Evolutionary conservation across 2,113 vertebrate species (phyloP).

Genomic region (Clarias macrocephalus): DNA sequence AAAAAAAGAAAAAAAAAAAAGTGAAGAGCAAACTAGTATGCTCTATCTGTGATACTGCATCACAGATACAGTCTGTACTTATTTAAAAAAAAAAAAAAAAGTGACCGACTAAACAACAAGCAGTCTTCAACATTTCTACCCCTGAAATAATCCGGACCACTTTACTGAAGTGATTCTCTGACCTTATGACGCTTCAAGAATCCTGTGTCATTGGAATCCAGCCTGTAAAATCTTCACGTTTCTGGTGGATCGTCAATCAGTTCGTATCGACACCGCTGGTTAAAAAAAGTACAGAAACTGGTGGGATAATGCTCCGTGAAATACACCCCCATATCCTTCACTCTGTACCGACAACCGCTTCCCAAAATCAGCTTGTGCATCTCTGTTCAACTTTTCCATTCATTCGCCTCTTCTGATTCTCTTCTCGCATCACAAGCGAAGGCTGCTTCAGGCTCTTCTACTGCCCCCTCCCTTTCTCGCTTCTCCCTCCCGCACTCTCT

Average conservation of each 20-base stretch:
- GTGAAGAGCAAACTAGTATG: background rate
- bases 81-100: too few species aligned
- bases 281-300: background rate
- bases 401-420: constrained; percentile 23
- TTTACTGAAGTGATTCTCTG: background rate
- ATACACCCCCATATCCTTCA: background rate
- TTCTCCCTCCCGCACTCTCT: constrained; percentile 10
- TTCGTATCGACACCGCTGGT: background rate
- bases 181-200: background rate
- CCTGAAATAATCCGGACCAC: background rate
- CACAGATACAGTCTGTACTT: background rate
- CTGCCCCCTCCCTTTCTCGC: constrained; percentile 8
- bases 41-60: background rate
- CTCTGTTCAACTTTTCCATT: constrained; percentile 23
- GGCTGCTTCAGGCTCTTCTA: constrained; percentile 42
- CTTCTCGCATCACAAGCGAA: constrained; percentile 34
- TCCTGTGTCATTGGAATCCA: background rate
- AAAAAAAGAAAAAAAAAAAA: background rate
- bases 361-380: background rate
- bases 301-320: background rate
- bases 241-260: background rate
- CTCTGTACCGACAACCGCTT: background rate
- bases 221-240: background rate
- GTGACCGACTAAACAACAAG: background rate
- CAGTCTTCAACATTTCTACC: background rate